Evolutionary conservation across 2,113 vertebrate genomes (phyloP).

Genomic region (Toxotes jaculatrix): DNA sequence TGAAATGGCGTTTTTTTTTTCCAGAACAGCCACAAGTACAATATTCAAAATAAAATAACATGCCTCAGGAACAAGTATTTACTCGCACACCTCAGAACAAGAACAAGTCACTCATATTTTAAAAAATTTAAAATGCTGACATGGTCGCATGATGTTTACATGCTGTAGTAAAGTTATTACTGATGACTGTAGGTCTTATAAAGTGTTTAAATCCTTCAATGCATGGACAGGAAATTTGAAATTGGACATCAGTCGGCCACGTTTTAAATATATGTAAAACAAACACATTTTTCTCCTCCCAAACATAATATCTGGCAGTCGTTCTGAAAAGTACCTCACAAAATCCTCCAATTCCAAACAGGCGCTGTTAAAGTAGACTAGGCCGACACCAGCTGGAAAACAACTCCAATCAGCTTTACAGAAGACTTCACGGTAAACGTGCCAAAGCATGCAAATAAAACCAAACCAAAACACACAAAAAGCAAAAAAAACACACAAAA

Average conservation of each 20-base stretch:
- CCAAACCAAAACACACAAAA: constrained; percentile 32
- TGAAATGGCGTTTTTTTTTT: neutral
- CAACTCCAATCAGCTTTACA: constrained; percentile 7
- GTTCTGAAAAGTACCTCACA: constrained; percentile 5
- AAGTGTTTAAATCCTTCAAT: constrained; percentile 34
- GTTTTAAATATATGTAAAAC: constrained; percentile 58
- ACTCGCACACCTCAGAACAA: constrained; percentile 40
- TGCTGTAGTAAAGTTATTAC: constrained; percentile 15
- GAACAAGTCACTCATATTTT: constrained; percentile 40
- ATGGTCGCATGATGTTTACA: constrained; percentile 50
- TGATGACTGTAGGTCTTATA: constrained; percentile 17
- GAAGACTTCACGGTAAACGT: constrained; percentile 34
- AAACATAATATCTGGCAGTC: constrained; percentile 58
- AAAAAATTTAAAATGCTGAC: constrained; percentile 62
- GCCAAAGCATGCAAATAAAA: constrained; percentile 65
- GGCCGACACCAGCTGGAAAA: constrained; percentile 31
- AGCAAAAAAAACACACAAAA: constrained; percentile 23
- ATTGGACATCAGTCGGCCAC: constrained; percentile 40
- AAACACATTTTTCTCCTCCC: constrained; percentile 32
- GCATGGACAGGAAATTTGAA: constrained; percentile 53
- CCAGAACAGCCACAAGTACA: constrained; percentile 16
- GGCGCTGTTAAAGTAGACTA: neutral
- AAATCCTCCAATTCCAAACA: neutral
- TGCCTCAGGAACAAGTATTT: constrained; percentile 28
- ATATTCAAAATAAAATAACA: constrained; percentile 50